A percentile compares a stretch with the other conserved stretches of the same genome.
Conservation (phyloP, 2,888 invertebrate species). For the Pelosia muscerda region DNA sequence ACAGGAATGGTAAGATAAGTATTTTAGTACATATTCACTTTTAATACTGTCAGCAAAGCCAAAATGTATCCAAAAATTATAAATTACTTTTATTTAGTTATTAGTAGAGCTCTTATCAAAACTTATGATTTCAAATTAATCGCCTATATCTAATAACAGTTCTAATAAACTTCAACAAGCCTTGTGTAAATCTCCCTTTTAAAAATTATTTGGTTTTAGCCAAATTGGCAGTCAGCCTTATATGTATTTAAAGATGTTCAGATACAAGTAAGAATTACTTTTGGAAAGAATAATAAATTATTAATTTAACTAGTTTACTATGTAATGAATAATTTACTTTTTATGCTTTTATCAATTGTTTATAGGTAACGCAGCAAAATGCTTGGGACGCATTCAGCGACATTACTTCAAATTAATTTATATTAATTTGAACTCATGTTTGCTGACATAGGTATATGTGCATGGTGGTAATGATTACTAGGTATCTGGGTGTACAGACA, state of each 20-base stretch:
- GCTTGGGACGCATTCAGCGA: constrained; percentile 53
- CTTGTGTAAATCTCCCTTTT: not conserved
- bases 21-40: too few species aligned
- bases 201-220: not conserved
- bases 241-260: constrained; percentile 11
- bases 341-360: constrained; percentile 21
- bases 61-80: too few species aligned
- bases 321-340: constrained; percentile 4
- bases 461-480: constrained; percentile 36
- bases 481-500: constrained; percentile 37
- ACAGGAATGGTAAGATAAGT: too few species aligned
- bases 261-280: not conserved
- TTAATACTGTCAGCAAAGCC: too few species aligned
- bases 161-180: too few species aligned
- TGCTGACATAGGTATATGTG: constrained; percentile 37
- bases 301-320: not conserved
- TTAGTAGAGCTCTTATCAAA: too few species aligned
- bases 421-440: constrained; percentile 24
- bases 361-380: constrained; percentile 41
- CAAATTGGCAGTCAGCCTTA: not conserved
- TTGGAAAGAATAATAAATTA: not conserved
- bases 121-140: too few species aligned
- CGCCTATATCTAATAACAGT: too few species aligned
- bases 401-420: constrained; percentile 13
- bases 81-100: too few species aligned